These are phyloP conservation scores for Pterostichus niger DNA, from an alignment of 2,888 invertebrate genomes.

Conservation along the genomic window DNA sequence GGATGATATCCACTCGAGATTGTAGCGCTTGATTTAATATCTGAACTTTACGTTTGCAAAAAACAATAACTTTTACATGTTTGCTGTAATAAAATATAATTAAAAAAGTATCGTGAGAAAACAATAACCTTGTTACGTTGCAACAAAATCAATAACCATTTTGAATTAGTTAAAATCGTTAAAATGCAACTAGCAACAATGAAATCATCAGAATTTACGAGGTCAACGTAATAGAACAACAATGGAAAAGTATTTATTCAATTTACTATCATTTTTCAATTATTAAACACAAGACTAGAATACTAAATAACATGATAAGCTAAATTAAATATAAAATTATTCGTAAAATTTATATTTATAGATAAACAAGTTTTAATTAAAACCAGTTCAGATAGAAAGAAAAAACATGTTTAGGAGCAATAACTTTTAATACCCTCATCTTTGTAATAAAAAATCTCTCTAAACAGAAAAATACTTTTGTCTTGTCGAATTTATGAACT, in stretches of 20 bases:
- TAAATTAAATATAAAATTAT: too few relatives aligned
- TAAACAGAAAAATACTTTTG: too few relatives aligned
- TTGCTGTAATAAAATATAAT: background rate
- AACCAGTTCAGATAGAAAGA: too few relatives aligned
- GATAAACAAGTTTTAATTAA: too few relatives aligned
- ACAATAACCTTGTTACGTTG: background rate
- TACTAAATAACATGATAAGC: background rate
- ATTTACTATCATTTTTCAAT: slow-evolving; percentile 36
- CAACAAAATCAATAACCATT: background rate
- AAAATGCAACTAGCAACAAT: background rate
- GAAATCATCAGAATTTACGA: background rate
- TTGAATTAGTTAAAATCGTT: background rate
- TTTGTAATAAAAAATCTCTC: too few relatives aligned
- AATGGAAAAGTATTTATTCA: slow-evolving; percentile 37
- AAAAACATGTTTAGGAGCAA: too few relatives aligned
- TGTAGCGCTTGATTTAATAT: slow-evolving; percentile 28
- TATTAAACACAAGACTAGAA: slow-evolving; percentile 1
- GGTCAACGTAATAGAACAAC: slow-evolving; percentile 8
- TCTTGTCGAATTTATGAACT: background rate
- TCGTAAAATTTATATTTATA: too few relatives aligned
- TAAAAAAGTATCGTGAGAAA: background rate
- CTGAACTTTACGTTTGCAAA: background rate
- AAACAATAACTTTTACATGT: slow-evolving; percentile 20
- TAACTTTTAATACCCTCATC: too few relatives aligned
- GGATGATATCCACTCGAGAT: background rate